Evolutionary conservation across 1,140 invertebrate genomes (phyloP), one percentile per base, ranked within the genome.

Genomic region (Ephestia elutella): DNA sequence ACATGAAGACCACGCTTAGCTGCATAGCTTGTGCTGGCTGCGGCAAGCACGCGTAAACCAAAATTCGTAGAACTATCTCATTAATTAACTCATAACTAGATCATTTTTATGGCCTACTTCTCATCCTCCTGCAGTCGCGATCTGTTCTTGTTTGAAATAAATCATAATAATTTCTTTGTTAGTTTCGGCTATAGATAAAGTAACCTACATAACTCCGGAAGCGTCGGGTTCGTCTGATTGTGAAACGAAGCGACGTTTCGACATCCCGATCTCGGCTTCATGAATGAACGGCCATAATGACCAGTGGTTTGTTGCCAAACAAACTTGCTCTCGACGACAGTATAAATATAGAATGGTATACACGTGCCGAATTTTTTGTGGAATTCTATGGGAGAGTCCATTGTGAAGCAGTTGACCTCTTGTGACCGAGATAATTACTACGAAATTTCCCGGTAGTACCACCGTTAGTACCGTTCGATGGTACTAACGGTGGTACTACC

Each of bases 121-220:
- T 44, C n/a, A n/a, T n/a, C n/a, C n/a, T n/a, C n/a, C n/a, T 15
- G 13, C 13, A 44, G 21, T 3, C 21, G 21, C 13, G 10, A 13
- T 44, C n/a, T 10, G 2, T 17, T 2, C 32, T 3, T 44, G 13
- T n/a, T 1, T 15, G 10, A 44, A 44, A 44, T 44, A 15, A 15
- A 44, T 44, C n/a, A 44, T 44, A 44, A 3, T 15, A 3, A 15
- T 17, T 44, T 44, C 38, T 44, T 44, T 44, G 38, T 44, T 44
- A 15, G 38, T 44, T 44, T 3, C 5, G 9, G 30, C n/a, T 44
- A 44, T 44, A 44, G 38, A 44, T 44, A 15, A 32, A 15, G 56
- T 56, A 57, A 58, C 61, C 56, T 53, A 58, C 49, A 63, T 63
- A 63, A 50, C 55, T 57, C 61, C 61, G 61, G 61, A 63, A 58